A percentile compares a stretch with the other conserved stretches of the same genome.
Conservation (phyloP, 1,140 invertebrate species). For the Sinonovacula constricta region DNA sequence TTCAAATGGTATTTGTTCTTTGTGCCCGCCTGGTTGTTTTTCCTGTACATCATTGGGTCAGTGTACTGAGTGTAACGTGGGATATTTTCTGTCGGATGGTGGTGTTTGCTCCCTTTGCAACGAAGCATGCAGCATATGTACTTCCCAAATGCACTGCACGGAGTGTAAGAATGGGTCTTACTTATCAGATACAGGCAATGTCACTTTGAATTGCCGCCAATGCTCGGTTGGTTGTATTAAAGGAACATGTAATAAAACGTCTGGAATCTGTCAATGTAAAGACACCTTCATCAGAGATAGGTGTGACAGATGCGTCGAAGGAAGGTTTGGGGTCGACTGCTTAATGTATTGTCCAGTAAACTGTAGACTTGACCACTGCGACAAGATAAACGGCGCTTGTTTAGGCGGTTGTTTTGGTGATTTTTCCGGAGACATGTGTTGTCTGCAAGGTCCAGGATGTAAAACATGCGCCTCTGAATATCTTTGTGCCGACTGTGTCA, state of each 20-base stretch:
- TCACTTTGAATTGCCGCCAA: not conserved
- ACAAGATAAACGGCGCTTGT: not conserved
- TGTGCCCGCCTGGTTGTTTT: not conserved
- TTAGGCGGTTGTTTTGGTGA: not conserved
- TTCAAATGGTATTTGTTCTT: not conserved
- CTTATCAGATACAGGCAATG: too few relatives aligned
- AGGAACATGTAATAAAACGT: not conserved
- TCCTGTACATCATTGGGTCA: not conserved
- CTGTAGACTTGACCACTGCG: not conserved
- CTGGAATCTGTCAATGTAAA: not conserved
- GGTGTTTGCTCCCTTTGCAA: not conserved
- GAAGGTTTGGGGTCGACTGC: not conserved
- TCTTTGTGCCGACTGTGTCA: not conserved
- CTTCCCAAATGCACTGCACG: not conserved
- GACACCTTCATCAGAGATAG: not conserved
- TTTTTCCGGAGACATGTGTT: not conserved
- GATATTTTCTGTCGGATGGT: not conserved
- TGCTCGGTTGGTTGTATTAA: not conserved
- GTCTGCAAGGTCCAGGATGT: not conserved
- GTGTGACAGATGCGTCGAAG: not conserved
- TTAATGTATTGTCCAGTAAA: not conserved
- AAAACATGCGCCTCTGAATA: not conserved
- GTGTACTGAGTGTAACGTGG: not conserved
- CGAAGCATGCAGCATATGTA: not conserved
- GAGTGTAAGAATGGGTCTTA: not conserved